Evolutionary conservation across 2,888 invertebrate species (phyloP).

Genomic region (Incurvaria masculella): DNA sequence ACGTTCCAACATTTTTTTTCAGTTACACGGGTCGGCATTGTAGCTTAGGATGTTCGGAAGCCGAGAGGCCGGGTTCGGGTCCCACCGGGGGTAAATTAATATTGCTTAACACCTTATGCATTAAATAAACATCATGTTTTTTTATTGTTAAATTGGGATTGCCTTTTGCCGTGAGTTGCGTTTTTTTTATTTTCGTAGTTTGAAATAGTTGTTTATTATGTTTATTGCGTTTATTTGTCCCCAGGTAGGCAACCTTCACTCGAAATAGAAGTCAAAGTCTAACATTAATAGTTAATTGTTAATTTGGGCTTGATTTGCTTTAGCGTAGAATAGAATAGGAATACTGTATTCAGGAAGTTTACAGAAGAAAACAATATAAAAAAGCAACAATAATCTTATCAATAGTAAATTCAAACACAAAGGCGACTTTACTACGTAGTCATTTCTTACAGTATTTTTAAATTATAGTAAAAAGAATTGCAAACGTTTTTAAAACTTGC

Average conservation of each 20-base stretch:
- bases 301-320: too few species aligned
- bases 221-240: constrained; percentile 11
- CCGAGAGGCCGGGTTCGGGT: not conserved
- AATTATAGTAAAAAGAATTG: too few species aligned
- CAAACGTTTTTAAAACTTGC: too few species aligned
- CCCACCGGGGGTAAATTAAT: not conserved
- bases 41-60: not conserved
- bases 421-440: too few species aligned
- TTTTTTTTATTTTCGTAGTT: not conserved
- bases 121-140: constrained; percentile 8
- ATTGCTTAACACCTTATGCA: not conserved
- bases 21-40: constrained; percentile 1
- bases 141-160: not conserved
- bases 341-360: too few species aligned
- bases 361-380: too few species aligned
- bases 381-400: too few species aligned
- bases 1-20: constrained; percentile 4
- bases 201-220: constrained; percentile 9
- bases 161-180: constrained; percentile 3
- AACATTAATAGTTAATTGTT: too few species aligned
- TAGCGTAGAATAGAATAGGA: too few species aligned
- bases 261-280: constrained; percentile 12
- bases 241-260: constrained; percentile 11
- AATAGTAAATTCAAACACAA: too few species aligned
- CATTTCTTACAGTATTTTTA: too few species aligned